Evolutionary conservation across 2,888 invertebrate species (phyloP).

Genomic region (Vesta saturnalis): DNA sequence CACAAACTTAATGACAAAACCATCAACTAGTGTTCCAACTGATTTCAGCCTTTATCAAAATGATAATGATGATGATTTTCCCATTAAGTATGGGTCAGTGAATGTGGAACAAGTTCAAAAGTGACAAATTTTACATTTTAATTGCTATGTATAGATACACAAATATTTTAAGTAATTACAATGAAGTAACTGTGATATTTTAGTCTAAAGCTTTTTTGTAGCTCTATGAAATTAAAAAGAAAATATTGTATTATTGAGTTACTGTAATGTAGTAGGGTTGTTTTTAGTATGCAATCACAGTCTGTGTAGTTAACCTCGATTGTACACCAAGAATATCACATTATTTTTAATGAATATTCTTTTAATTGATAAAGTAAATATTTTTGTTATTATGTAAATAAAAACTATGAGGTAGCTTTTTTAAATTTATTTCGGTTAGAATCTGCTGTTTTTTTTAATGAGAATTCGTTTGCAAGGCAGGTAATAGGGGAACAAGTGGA

Average conservation of each 20-base stretch:
- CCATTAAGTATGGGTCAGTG: slow-evolving; percentile 55
- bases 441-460: too few relatives aligned
- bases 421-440: too few relatives aligned
- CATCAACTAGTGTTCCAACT: slow-evolving; percentile 54
- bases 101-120: slow-evolving; percentile 2
- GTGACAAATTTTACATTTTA: background rate
- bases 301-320: too few relatives aligned
- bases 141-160: background rate
- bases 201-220: background rate
- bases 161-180: background rate
- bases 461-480: too few relatives aligned
- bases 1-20: slow-evolving; percentile 52
- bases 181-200: background rate
- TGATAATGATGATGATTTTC: slow-evolving; percentile 53
- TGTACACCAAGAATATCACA: too few relatives aligned
- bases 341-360: too few relatives aligned
- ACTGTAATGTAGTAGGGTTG: too few relatives aligned
- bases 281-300: background rate
- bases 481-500: too few relatives aligned
- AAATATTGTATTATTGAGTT: too few relatives aligned
- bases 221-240: background rate
- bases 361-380: too few relatives aligned
- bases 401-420: too few relatives aligned
- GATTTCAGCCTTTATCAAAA: slow-evolving; percentile 54
- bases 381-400: too few relatives aligned